These are phyloP conservation scores for Dolichallabes microphthalmus DNA, from an alignment of 2,113 vertebrate species.

Conservation along the genomic window DNA sequence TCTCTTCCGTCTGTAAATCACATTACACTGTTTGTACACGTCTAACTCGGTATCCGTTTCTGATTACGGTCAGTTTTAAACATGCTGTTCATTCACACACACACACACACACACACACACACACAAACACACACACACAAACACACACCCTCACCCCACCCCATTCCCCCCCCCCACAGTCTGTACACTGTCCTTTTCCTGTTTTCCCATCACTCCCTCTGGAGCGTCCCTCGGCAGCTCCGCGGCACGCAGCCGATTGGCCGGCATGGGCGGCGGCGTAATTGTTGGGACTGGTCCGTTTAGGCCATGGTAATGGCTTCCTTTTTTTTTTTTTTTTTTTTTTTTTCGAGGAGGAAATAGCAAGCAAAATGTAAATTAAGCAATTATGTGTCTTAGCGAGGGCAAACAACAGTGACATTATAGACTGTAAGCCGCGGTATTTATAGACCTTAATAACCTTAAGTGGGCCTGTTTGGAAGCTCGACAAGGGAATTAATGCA, in stretches of 20 bases:
- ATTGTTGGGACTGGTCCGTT: constrained; percentile 47
- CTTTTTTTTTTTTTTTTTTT: constrained; percentile 64
- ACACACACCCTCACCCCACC: neutral
- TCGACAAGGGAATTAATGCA: constrained; percentile 65
- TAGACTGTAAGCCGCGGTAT: constrained; percentile 67
- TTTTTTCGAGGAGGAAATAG: constrained; percentile 51
- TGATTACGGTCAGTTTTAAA: neutral
- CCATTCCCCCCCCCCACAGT: neutral
- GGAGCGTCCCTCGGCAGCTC: constrained; percentile 50
- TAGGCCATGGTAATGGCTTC: constrained; percentile 71
- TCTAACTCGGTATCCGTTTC: neutral
- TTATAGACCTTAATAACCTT: constrained; percentile 75
- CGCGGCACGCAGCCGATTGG: constrained; percentile 65
- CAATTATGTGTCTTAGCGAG: constrained; percentile 75
- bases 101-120: neutral
- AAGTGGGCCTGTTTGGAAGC: constrained; percentile 69
- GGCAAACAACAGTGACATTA: constrained; percentile 67
- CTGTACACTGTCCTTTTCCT: constrained; percentile 36
- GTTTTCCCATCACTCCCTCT: constrained; percentile 51
- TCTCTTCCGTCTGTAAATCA: neutral
- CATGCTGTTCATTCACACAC: neutral
- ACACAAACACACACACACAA: neutral
- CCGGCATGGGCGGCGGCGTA: constrained; percentile 40
- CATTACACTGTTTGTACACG: too few species aligned
- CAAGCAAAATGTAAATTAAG: constrained; percentile 78